These are phyloP conservation scores for Addax nasomaculatus DNA, from an alignment of 2,113 vertebrate species.

Conservation along the genomic window DNA sequence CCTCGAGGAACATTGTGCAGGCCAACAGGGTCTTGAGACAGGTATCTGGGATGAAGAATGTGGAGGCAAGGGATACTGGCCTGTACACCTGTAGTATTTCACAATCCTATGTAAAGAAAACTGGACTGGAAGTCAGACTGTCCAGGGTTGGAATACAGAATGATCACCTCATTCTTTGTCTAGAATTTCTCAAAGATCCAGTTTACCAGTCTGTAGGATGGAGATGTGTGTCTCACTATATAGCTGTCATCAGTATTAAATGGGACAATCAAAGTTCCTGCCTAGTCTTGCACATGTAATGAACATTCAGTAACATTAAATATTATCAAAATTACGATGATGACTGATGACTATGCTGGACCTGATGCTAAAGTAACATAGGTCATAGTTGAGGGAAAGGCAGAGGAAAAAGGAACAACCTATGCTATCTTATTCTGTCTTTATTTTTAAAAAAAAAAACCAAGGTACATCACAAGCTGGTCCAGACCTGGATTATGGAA, in stretches of 20 bases:
- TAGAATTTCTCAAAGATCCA: neutral
- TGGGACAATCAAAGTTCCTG: neutral
- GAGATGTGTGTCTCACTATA: neutral
- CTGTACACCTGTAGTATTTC: neutral
- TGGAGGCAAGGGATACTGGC: neutral
- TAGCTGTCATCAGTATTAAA: neutral
- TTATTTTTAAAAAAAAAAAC: neutral
- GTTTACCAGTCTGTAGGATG: neutral
- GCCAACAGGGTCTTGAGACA: neutral
- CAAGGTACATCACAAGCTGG: neutral
- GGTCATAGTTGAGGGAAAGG: neutral
- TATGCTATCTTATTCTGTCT: neutral
- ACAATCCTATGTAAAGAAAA: neutral
- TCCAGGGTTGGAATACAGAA: neutral
- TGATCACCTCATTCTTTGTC: neutral
- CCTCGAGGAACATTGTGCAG: neutral
- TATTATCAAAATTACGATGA: neutral
- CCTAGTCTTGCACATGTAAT: neutral
- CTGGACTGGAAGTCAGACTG: neutral
- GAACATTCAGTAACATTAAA: neutral
- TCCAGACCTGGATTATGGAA: neutral
- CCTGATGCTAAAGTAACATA: neutral
- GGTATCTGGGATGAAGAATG: neutral
- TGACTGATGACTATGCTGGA: neutral
- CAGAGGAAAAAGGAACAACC: neutral